phyloP scores from a whole-genome alignment of 2,797 vertebrate genomes.

The Molossus molossus region DNA sequence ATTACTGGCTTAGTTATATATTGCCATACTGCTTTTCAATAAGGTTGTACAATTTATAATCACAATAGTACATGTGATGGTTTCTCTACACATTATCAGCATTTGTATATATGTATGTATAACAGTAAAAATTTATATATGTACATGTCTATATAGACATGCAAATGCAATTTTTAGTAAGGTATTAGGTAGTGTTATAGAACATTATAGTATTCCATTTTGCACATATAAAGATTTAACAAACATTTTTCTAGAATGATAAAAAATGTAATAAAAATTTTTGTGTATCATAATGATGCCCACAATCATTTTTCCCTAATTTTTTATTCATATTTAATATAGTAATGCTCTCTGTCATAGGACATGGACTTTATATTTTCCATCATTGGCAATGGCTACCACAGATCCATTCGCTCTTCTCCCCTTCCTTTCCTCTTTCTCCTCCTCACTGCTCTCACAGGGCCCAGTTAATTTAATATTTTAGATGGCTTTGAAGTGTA shows the following conservation, averaged over 20 bases:
- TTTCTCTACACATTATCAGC: not conserved
- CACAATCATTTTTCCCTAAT: not conserved
- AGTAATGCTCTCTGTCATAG: not conserved
- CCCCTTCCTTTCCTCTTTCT: not conserved
- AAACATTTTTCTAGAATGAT: not conserved
- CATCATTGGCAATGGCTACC: not conserved
- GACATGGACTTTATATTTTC: not conserved
- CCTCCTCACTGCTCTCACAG: not conserved
- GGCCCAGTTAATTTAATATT: not conserved
- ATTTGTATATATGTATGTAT: not conserved
- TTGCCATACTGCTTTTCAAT: not conserved
- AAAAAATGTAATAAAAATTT: slow-evolving; percentile 1
- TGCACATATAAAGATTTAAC: slow-evolving; percentile 16
- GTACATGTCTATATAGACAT: not conserved
- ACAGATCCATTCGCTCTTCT: not conserved
- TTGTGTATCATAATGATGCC: not conserved
- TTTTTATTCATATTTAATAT: not conserved
- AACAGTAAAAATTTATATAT: not conserved
- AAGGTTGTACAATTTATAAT: not conserved
- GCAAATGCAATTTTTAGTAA: slow-evolving; percentile 26
- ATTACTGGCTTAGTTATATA: not conserved
- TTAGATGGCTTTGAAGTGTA: not conserved
- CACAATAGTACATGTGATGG: not conserved
- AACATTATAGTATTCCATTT: not conserved
- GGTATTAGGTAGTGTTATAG: not conserved